These are phyloP conservation scores for Sylvia atricapilla DNA, from an alignment of 2,113 vertebrate genomes.

Conservation along the genomic window DNA sequence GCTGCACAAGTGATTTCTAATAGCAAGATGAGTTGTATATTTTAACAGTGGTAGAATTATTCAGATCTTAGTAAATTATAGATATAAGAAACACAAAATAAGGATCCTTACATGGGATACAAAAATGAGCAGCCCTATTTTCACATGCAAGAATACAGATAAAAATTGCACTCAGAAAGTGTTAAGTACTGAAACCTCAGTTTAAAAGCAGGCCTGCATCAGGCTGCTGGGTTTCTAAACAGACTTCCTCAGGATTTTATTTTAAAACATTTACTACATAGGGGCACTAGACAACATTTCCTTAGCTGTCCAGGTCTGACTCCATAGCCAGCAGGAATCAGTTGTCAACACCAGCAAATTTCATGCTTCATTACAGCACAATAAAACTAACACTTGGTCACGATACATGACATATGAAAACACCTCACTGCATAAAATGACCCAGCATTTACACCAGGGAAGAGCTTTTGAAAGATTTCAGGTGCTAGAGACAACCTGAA, in stretches of 20 bases:
- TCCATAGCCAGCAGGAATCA: background rate
- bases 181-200: background rate
- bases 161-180: background rate
- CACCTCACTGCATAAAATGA: background rate
- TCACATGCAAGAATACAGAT: background rate
- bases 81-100: background rate
- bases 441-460: background rate
- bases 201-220: background rate
- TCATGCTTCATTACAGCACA: background rate
- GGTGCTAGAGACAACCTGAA: background rate
- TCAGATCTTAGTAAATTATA: background rate
- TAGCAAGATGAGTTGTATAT: background rate
- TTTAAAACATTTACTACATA: background rate
- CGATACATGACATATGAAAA: background rate
- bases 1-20: background rate
- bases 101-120: background rate
- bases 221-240: background rate
- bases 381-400: background rate
- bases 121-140: background rate
- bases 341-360: background rate
- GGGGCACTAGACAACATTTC: background rate
- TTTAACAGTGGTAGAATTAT: background rate
- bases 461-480: background rate
- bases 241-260: background rate
- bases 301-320: background rate